Evolutionary conservation across 2,888 invertebrate genomes (phyloP), one percentile per base, ranked within the genome.

Genomic region (Andricus curvator): DNA sequence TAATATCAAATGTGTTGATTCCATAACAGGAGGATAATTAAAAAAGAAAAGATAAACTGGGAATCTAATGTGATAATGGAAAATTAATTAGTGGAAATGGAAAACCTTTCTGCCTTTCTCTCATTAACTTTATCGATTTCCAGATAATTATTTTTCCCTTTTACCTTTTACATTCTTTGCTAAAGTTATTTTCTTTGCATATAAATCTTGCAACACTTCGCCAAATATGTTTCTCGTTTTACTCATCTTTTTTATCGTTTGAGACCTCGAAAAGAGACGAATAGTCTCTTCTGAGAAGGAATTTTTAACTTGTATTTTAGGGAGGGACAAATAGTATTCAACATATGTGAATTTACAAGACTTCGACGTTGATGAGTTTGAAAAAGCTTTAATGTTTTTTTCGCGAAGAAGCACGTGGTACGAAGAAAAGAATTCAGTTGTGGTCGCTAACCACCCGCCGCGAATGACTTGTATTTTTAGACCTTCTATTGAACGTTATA

Each of bases 381-480:
- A 74, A 74, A 74, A 74, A 74, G n/a, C n/a, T 29, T 51, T 20
- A 70, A 51, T n/a, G 9, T 48, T 51, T 20, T n/a, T 74, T 37
- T 74, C 56, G 20, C 56, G n/a, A 74, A 74, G 56, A 60, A 74
- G 56, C 74, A 74, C 74, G 74, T 74, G 74, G 74, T 60, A 74
- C 15, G 56, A 33, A 74, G 51, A n/a, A 60, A 74, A 74, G 29
- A 60, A 74, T 74, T 74, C 56, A 29, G 74, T 74, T 56, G 74
- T 56, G 56, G 56, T 74, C 56, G 51, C 51, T 56, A 74, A 74
- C 74, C 74, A 74, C 74, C 51, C 74, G 74, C 74, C 33, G 37
- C 56, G 74, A 56, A 74, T 74, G 56, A 56, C 56, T 74, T 29
- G 56, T 74, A 74, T 74, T 74, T 74, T 74, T 74, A 74, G 74